Percentiles rank a stretch among this genome's conserved stretches.
These are phyloP conservation scores for Gobius niger DNA, from an alignment of 2,113 vertebrate species.

Conservation along the genomic window DNA sequence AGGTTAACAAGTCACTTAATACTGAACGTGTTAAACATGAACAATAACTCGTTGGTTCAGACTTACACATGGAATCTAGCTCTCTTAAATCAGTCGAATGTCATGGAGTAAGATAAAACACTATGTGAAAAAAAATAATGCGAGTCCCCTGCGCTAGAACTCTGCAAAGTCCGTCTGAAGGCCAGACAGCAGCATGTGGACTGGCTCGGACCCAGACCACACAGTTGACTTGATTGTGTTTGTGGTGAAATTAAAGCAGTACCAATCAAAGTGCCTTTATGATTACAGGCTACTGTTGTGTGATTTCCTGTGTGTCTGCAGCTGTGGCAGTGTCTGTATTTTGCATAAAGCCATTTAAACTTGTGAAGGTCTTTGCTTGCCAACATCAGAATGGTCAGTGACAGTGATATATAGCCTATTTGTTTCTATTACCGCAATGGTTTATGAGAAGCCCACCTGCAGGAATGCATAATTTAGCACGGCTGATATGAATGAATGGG, in stretches of 20 bases:
- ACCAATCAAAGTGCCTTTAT: constrained; percentile 1
- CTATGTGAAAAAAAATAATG: neutral
- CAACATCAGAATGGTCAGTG: constrained; percentile 3
- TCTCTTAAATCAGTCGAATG: neutral
- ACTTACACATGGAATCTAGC: no score
- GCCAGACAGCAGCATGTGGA: neutral
- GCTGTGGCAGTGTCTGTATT: constrained; percentile 2
- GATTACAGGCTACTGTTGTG: neutral
- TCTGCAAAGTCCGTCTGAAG: neutral
- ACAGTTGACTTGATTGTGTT: constrained; percentile 6
- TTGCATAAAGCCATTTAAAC: constrained; percentile 21
- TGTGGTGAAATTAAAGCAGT: constrained; percentile 6
- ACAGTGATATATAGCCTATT: constrained; percentile 13
- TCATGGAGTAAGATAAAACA: neutral
- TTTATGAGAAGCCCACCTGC: constrained; percentile 17
- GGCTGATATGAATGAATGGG: neutral
- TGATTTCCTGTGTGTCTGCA: constrained; percentile 2
- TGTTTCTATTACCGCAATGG: constrained; percentile 5
- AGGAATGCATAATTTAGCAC: neutral
- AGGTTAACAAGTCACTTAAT: no score
- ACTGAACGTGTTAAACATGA: no score
- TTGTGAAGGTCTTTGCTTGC: neutral
- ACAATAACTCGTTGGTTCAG: no score
- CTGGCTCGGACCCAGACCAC: neutral
- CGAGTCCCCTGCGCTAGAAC: neutral